Evolutionary conservation across 2,113 vertebrate genomes (phyloP).

Genomic region (Pomatostomus ruficeps): DNA sequence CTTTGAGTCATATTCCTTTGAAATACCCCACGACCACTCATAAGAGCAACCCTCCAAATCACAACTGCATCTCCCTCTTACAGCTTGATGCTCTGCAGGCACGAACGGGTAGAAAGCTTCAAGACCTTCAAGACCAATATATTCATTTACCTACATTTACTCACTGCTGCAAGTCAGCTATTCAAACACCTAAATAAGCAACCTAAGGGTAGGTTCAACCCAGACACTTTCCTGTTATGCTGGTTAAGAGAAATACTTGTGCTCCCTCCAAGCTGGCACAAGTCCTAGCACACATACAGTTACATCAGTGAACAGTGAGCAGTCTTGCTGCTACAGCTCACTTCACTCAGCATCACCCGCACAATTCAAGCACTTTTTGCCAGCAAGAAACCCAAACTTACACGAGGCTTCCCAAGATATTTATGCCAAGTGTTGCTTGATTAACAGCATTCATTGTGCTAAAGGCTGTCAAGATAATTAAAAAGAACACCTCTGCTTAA

Average conservation of each 20-base stretch:
- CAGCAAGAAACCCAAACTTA: background rate
- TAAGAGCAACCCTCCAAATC: background rate
- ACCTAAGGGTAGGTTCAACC: conserved; percentile 36
- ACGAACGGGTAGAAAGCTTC: background rate
- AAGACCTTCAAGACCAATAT: background rate
- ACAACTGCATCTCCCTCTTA: background rate
- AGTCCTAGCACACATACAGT: background rate
- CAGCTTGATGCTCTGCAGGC: background rate
- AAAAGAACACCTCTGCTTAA: background rate
- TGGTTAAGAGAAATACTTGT: background rate
- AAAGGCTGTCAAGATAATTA: background rate
- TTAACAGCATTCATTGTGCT: background rate
- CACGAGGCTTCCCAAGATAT: background rate
- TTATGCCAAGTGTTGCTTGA: background rate
- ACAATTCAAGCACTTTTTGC: background rate
- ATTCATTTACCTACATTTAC: background rate
- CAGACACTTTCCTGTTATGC: background rate
- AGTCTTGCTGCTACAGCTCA: background rate
- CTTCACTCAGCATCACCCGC: background rate
- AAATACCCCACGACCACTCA: background rate
- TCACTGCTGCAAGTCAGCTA: background rate
- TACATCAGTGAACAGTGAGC: background rate
- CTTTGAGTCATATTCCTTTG: background rate
- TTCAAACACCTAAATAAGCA: conserved; percentile 21
- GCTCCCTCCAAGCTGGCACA: conserved; percentile 21